These are phyloP conservation scores for Leptothorax acervorum DNA, from an alignment of 2,888 invertebrate species.

Conservation along the genomic window DNA sequence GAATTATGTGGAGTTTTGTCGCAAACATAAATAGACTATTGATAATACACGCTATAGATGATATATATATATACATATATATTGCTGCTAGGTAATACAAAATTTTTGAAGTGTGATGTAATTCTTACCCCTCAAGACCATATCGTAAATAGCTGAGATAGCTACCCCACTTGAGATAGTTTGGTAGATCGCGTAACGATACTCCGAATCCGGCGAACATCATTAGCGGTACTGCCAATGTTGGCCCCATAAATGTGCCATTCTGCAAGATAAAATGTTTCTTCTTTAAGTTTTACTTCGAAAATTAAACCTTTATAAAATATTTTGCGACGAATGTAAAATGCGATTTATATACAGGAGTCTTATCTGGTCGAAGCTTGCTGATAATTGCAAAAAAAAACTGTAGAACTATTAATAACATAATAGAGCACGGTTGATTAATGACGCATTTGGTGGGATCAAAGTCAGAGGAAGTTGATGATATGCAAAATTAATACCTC, in stretches of 20 bases:
- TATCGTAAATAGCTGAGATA: constrained; percentile 96
- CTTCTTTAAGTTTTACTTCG: neutral
- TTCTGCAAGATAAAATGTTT: constrained; percentile 88
- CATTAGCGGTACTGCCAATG: constrained; percentile 97
- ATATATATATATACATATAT: neutral
- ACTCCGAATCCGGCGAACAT: constrained; percentile 99
- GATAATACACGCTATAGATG: neutral
- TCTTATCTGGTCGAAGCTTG: neutral
- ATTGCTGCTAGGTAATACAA: neutral
- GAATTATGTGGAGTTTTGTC: neutral
- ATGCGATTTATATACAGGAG: neutral
- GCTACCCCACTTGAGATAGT: constrained; percentile 95
- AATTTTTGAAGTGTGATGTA: neutral
- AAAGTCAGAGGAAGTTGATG: neutral
- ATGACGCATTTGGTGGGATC: neutral
- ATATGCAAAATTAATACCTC: neutral
- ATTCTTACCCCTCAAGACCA: constrained; percentile 92
- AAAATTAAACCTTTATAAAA: neutral
- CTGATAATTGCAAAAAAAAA: neutral
- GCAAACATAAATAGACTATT: constrained; percentile 7
- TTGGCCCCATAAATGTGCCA: constrained; percentile 97
- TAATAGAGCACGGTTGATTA: neutral
- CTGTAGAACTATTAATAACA: neutral
- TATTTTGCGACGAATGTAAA: neutral
- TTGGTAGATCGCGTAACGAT: constrained; percentile 93